Percentiles rank a stretch among this genome's conserved stretches.
phyloP scores from a whole-genome alignment of 2,113 vertebrate genomes.

The Cranoglanis bouderius region DNA sequence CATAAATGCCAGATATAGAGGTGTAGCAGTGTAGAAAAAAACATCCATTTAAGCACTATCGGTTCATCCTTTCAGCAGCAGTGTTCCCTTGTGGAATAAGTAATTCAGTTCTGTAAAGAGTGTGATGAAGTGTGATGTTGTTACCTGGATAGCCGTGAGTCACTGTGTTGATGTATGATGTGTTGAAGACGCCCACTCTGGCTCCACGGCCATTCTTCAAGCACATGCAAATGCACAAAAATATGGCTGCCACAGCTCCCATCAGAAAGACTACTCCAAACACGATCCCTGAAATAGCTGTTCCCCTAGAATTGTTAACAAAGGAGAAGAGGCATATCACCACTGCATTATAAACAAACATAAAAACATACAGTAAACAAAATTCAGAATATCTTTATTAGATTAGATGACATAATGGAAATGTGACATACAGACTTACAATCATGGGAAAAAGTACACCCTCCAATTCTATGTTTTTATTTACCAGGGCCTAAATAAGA shows the following conservation, averaged over 20 bases:
- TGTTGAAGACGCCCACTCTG: slow-evolving; percentile 80
- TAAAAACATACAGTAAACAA: slow-evolving; percentile 9
- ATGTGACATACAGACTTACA: background rate
- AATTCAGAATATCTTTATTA: background rate
- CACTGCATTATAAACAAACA: background rate
- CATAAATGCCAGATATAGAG: background rate
- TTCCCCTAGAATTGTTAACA: slow-evolving; percentile 77
- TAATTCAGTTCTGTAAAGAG: background rate
- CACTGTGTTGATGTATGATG: slow-evolving; percentile 80
- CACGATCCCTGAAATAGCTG: slow-evolving; percentile 87
- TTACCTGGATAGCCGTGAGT: slow-evolving; percentile 79
- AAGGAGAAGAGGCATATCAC: slow-evolving; percentile 42
- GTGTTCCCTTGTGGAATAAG: background rate
- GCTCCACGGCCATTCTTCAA: slow-evolving; percentile 81
- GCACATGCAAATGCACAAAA: slow-evolving; percentile 90
- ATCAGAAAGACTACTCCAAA: slow-evolving; percentile 92
- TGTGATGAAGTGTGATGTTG: slow-evolving; percentile 10
- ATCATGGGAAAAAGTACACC: no score
- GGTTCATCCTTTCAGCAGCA: background rate
- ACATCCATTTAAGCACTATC: background rate
- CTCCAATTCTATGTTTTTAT: no score
- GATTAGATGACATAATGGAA: background rate
- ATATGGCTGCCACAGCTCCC: slow-evolving; percentile 84
- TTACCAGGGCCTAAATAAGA: no score
- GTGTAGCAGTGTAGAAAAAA: background rate